Evolutionary conservation across 2,888 invertebrate genomes (phyloP), one percentile per base, ranked within the genome.

Genomic region (Monoplex corrugatus): DNA sequence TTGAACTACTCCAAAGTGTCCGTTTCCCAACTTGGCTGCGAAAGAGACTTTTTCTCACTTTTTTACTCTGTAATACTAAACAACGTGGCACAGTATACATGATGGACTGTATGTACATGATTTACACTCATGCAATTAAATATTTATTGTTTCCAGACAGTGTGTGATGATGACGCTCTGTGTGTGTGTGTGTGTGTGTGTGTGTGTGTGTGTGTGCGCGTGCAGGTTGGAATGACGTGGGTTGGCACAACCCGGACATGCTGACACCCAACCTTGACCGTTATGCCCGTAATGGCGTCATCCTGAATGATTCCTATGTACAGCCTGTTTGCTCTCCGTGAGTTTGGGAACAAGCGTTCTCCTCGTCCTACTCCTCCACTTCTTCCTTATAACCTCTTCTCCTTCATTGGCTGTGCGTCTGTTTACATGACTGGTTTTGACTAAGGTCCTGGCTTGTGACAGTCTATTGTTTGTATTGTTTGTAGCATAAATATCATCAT

Each of bases 311-410:
- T 45, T 95, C 95, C 13, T 96, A 96, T 90, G 96, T 96, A 19
- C 95, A 95, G 87, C 96, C 96, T 38, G 92, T 96, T 50, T 96
- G 96, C 91, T 95, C 96, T 85, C 96, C 96, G 96, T 96, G 92
- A 93, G 96, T 38, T 3, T 38, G 38, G 13, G 13, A 13, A 16
- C 23, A 16, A 16, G 23, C 57, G 23, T 57, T 57, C 23, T n/a
- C n/a, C n/a, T n/a, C n/a, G n/a, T n/a, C n/a, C n/a, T n/a, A n/a
- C n/a, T n/a, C n/a, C n/a, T n/a, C n/a, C n/a, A n/a, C n/a, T n/a
- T n/a, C n/a, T n/a, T n/a, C n/a, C n/a, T n/a, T n/a, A n/a, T n/a
- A n/a, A n/a, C n/a, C n/a, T n/a, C n/a, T 94, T n/a, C n/a, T n/a
- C n/a, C n/a, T n/a, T n/a, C n/a, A n/a, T n/a, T n/a, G n/a, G n/a